phyloP scores from a whole-genome alignment of 2,888 invertebrate genomes.

The Alloscopus bannaensis region DNA sequence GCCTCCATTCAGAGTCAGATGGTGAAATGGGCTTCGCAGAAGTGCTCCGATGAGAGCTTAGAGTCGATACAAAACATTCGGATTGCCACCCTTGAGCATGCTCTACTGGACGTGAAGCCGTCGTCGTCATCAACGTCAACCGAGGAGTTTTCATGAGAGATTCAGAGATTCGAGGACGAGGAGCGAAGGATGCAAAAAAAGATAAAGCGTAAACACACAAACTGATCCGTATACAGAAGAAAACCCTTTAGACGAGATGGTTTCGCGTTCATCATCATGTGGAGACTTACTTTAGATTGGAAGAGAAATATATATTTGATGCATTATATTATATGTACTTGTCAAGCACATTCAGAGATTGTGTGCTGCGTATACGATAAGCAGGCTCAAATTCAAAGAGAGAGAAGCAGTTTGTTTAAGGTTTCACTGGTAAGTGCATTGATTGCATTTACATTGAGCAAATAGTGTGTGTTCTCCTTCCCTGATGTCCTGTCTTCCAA shows the following conservation, averaged over 20 bases:
- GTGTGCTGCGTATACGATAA: no score
- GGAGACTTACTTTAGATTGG: no score
- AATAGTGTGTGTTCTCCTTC: no score
- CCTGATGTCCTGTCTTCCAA: no score
- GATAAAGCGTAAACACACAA: not conserved
- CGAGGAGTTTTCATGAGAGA: slow-evolving; percentile 19
- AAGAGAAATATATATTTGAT: no score
- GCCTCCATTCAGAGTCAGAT: slow-evolving; percentile 69
- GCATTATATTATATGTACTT: no score
- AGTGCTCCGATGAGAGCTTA: slow-evolving; percentile 63
- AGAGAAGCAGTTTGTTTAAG: no score
- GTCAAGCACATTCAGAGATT: no score
- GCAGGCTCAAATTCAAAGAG: no score
- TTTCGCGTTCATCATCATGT: not conserved
- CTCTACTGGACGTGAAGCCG: slow-evolving; percentile 29
- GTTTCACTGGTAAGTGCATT: no score
- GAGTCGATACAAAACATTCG: slow-evolving; percentile 69
- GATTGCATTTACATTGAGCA: no score
- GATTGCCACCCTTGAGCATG: slow-evolving; percentile 65
- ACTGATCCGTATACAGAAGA: no score
- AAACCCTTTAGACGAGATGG: not conserved
- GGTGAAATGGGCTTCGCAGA: slow-evolving; percentile 67
- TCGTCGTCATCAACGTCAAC: slow-evolving; percentile 6
- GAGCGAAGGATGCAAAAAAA: not conserved
- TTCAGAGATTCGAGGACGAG: not conserved